Conservation (phyloP, 2,888 invertebrate species). For the Heliconius ethilla region DNA sequence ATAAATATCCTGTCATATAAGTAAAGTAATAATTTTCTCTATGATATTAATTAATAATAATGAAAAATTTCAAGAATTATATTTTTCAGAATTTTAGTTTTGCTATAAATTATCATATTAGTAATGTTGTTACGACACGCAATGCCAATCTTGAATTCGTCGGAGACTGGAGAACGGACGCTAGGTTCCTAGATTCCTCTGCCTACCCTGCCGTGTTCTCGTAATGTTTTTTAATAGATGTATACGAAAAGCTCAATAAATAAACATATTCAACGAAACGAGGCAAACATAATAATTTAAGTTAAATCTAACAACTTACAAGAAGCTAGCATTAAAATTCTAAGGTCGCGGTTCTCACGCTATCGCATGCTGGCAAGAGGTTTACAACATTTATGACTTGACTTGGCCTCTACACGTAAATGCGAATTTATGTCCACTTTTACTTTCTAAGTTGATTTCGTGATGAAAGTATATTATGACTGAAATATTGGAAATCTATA, state of each 20-base stretch:
- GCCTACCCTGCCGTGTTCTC: too few relatives aligned
- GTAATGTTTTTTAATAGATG: too few relatives aligned
- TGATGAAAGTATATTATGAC: slow-evolving; percentile 8
- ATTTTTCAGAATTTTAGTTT: not conserved
- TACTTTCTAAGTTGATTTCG: slow-evolving; percentile 33
- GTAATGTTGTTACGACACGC: not conserved
- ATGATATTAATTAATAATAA: not conserved
- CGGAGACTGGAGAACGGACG: too few relatives aligned
- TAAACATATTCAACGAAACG: not conserved
- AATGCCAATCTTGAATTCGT: not conserved
- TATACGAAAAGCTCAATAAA: not conserved
- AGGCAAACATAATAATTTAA: not conserved
- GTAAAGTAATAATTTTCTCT: not conserved
- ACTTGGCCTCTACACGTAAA: slow-evolving; percentile 27
- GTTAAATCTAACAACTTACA: not conserved
- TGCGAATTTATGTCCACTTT: slow-evolving; percentile 37
- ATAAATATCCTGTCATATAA: not conserved
- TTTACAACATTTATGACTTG: slow-evolving; percentile 40
- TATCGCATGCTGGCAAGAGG: slow-evolving; percentile 53
- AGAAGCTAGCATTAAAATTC: slow-evolving; percentile 60
- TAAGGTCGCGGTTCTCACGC: slow-evolving; percentile 58
- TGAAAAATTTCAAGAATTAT: not conserved
- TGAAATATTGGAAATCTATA: not conserved
- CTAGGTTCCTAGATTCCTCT: too few relatives aligned
- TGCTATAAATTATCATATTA: not conserved